Evolutionary conservation across 2,888 invertebrate species (phyloP).

Genomic region (Linyphia triangularis): DNA sequence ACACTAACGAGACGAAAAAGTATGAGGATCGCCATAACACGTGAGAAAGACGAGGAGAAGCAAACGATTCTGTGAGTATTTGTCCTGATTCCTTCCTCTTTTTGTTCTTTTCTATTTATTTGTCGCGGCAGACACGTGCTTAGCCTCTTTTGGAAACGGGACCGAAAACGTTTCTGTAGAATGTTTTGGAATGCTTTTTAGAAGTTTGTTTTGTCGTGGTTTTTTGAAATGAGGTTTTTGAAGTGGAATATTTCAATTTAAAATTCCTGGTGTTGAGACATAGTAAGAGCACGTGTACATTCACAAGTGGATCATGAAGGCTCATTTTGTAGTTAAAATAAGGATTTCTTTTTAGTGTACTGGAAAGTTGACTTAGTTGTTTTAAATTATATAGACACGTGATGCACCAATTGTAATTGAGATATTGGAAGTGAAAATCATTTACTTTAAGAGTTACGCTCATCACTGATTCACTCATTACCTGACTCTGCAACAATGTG

Average conservation of each 20-base stretch:
- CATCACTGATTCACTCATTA: no score
- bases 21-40: constrained; percentile 20
- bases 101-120: neutral
- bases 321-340: no score
- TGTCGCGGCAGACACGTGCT: constrained; percentile 32
- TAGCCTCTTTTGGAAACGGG: constrained; percentile 26
- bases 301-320: no score
- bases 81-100: constrained; percentile 3
- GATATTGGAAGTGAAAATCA: no score
- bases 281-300: no score
- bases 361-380: no score
- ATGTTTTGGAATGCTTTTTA: neutral
- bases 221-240: neutral
- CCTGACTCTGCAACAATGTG: no score
- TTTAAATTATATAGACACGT: no score
- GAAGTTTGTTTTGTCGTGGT: neutral
- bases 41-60: constrained; percentile 11
- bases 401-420: no score
- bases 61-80: constrained; percentile 34
- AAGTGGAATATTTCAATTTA: neutral
- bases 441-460: no score
- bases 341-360: no score
- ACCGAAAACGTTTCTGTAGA: neutral
- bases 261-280: no score
- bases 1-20: constrained; percentile 18